A percentile compares a stretch with the other conserved stretches of the same genome.
Conservation (phyloP, 2,888 invertebrate species). For the Sesia bembeciformis region DNA sequence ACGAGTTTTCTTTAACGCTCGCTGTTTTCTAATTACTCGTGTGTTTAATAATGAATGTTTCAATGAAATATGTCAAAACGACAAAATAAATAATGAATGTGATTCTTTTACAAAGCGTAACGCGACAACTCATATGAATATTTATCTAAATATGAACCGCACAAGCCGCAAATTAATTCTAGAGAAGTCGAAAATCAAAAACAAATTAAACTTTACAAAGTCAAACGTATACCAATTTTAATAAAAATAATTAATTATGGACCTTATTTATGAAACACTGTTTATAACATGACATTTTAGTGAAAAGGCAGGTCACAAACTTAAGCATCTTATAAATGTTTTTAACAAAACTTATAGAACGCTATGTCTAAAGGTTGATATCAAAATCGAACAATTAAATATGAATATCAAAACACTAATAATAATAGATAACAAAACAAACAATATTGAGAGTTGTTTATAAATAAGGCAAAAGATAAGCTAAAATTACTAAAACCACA, state of each 20-base stretch:
- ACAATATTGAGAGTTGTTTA: too few relatives aligned
- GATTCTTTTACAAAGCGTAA: constrained; percentile 30
- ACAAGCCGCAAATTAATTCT: constrained; percentile 52
- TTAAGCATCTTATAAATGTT: too few relatives aligned
- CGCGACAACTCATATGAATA: constrained; percentile 19
- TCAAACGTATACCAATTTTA: constrained; percentile 30
- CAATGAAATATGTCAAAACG: constrained; percentile 52
- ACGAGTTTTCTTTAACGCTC: constrained; percentile 2
- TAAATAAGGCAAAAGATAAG: too few relatives aligned
- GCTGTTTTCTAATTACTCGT: constrained; percentile 51
- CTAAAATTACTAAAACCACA: too few relatives aligned
- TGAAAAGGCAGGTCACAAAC: too few relatives aligned
- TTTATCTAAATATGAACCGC: constrained; percentile 30
- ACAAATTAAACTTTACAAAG: constrained; percentile 26
- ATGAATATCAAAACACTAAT: too few relatives aligned
- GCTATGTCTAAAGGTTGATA: too few relatives aligned
- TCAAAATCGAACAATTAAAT: too few relatives aligned
- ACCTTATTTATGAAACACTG: too few relatives aligned
- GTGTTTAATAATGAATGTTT: constrained; percentile 55
- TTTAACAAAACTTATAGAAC: too few relatives aligned
- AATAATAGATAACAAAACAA: too few relatives aligned
- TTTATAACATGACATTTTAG: too few relatives aligned
- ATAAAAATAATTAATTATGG: constrained; percentile 24
- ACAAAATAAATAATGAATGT: constrained; percentile 38
- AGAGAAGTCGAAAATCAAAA: constrained; percentile 50